Evolutionary conservation across 2,113 vertebrate species (phyloP), one percentile per base, ranked within the genome.

Genomic region (Ornithorhynchus anatinus): DNA sequence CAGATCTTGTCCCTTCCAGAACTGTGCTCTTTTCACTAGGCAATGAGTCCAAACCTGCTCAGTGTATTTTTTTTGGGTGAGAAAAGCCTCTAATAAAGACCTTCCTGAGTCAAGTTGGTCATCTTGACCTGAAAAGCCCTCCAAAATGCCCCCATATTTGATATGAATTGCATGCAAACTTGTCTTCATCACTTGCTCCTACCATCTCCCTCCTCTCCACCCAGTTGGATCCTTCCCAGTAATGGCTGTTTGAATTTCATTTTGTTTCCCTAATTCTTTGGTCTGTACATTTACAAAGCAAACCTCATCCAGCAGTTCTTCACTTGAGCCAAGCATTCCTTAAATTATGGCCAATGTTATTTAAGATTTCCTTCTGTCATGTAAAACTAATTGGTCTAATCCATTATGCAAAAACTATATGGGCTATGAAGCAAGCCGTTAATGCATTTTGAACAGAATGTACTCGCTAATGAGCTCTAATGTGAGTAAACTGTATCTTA

Each of bases 311-410:
- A 86, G 61, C 35, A 64, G 68, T 88, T 89, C 77, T 61, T 75
- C 8, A 73, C 73, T 89, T 77, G 64, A 87, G 62, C 84, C 27
- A 84, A 67, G 35, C 83, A 83, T 86, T 86, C 88, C 78, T 89
- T 87, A 88, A 90, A 90, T 64, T 86, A 82, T 91, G 59, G 36
- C 82, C 65, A 84, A 72, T 84, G 73, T 89, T 85, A 88, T 89
- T 92, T 91, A 92, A 89, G 89, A 89, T 89, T 92, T 83, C 67
- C 72, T 89, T 79, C 70, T 89, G 85, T 37, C 60, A 87, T 80
- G 73, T 89, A 89, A 88, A 88, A 85, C 87, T 91, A 92, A 92
- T 92, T 90, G 77, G 73, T 69, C 77, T 90, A 84, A 80, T 93
- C 92, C 87, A 90, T 89, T 92, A 89, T 77, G 72, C 78, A 73